phyloP scores from a whole-genome alignment of 2,797 vertebrate genomes.

The Melopsittacus undulatus region DNA sequence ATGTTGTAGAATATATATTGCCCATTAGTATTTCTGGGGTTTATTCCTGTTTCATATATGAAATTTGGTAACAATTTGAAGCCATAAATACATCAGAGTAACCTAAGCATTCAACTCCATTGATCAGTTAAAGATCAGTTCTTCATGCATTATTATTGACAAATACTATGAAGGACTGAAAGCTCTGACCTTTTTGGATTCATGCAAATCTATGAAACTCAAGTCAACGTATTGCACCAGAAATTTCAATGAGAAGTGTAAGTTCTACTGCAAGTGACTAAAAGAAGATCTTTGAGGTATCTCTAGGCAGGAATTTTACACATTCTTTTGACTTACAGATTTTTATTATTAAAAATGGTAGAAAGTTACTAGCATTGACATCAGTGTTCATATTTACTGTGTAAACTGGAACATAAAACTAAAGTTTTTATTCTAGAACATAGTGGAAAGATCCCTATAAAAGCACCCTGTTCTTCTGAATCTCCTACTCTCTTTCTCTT shows the following conservation, averaged over 20 bases:
- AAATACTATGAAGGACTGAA: not conserved
- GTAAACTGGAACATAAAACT: not conserved
- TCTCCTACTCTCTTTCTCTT: not conserved
- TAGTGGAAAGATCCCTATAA: not conserved
- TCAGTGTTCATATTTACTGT: not conserved
- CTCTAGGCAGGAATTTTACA: not conserved
- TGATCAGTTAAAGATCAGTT: not conserved
- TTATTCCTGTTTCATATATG: not conserved
- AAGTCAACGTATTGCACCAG: not conserved
- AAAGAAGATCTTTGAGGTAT: not conserved
- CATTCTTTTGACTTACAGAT: not conserved
- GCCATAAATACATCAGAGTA: not conserved
- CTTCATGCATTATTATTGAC: not conserved
- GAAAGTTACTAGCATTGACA: not conserved
- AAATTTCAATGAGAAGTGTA: not conserved
- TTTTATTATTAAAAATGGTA: not conserved
- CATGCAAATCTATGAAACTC: not conserved
- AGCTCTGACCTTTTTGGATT: not conserved
- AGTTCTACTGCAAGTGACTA: not conserved
- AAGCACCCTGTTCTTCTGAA: not conserved
- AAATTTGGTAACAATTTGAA: not conserved
- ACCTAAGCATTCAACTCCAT: not conserved
- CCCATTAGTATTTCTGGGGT: not conserved
- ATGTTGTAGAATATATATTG: not conserved
- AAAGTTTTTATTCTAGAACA: not conserved